Base-by-base conservation (phyloP, 2,113 vertebrate genomes). In the Oceanodroma tethys region DNA sequence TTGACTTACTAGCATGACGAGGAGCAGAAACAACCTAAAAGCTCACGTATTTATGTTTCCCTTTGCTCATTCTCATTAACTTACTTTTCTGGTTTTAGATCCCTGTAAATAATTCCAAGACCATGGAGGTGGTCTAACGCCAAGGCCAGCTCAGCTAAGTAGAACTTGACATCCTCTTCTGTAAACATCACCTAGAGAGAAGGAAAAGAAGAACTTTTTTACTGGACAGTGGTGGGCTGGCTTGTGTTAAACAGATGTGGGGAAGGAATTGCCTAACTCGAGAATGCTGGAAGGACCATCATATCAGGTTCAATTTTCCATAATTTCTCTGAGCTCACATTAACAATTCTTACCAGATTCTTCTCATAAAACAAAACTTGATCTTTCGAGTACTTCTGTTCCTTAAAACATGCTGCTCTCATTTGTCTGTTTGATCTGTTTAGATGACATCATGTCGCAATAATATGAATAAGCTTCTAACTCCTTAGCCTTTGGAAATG, bases 1-100 rank as follows among this genome's bases (percentile, higher is more conserved):
- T 50, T 75, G 27, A 73, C 36, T 88, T 76, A 45, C 19, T 19
- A 13, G 3, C 0, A 0, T 79, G 66, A 74, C 62, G 76, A 53
- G 27, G n/a, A 80, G 32, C 27, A 70, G 30, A 86, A 91, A 36
- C 1, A 1, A 87, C n/a, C 6, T 66, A n/a, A 48, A 84, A 82
- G 13, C 20, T 70, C 40, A 7, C 0, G 2, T 36, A 79, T 27
- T 42, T 88, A 45, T 32, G 8, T 81, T 93, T 79, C 5, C 4
- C 3, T 75, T 92, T 6, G 0, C 22, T 91, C 29, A 15, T 43
- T 26, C n/a, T 38, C 68, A 60, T 75, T 62, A 85, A 97, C 98
- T 98, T 97, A 99, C 99, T 99, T 99, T 96, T 99, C 99, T 19
- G 99, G 99, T 95, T 99, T 99, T 90, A 99, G 98, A 93, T 99